Evolutionary conservation across 2,888 invertebrate genomes (phyloP).

Genomic region (Hedychridium roseum): DNA sequence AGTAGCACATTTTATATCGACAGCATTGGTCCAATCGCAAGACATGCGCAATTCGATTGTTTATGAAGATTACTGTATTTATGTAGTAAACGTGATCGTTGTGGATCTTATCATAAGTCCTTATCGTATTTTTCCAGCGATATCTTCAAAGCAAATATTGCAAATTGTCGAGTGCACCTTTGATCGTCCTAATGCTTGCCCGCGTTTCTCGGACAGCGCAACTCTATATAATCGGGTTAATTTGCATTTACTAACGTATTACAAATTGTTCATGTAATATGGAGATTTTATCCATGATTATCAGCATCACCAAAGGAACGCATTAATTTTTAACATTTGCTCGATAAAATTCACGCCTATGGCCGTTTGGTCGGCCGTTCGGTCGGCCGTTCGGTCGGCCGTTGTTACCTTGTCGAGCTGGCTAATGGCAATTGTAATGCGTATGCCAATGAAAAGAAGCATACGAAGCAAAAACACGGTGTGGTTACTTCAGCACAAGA

Average conservation of each 20-base stretch:
- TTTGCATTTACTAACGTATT: too few species aligned
- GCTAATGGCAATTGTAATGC: slow-evolving; percentile 18
- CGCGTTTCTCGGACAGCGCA: slow-evolving; percentile 10
- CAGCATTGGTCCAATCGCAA: slow-evolving; percentile 15
- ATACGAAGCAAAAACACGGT: slow-evolving; percentile 17
- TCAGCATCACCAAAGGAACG: too few species aligned
- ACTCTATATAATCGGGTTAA: too few species aligned
- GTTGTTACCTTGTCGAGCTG: slow-evolving; percentile 17
- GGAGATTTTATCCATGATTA: too few species aligned
- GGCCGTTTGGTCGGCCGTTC: too few species aligned
- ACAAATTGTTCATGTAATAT: too few species aligned
- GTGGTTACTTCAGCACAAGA: slow-evolving; percentile 16
- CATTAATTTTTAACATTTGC: too few species aligned
- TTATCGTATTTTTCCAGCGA: slow-evolving; percentile 33
- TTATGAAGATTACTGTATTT: slow-evolving; percentile 35
- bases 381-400: too few species aligned
- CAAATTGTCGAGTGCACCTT: slow-evolving; percentile 22
- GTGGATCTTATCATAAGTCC: slow-evolving; percentile 25
- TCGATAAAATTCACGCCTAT: too few species aligned
- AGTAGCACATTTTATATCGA: too few species aligned
- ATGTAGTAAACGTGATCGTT: slow-evolving; percentile 15
- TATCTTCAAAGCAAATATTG: slow-evolving; percentile 40
- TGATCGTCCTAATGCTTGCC: slow-evolving; percentile 24
- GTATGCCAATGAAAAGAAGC: slow-evolving; percentile 15
- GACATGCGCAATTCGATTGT: slow-evolving; percentile 41